Base-by-base conservation (phyloP, 2,113 vertebrate genomes). In the Felis chaus region DNA sequence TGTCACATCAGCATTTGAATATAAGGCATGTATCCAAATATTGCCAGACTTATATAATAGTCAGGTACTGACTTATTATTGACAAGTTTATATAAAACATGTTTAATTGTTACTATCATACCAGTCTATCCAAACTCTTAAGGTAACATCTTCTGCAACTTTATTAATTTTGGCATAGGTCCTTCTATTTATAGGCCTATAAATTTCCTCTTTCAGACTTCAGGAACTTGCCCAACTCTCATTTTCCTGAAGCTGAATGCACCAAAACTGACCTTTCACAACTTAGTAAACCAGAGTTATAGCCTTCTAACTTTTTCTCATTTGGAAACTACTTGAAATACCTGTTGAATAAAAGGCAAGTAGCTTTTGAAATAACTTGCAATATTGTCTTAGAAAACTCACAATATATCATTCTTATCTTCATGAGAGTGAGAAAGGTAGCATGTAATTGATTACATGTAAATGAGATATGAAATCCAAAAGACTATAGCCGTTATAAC, bases 391-490 rank as follows among this genome's bases (percentile, higher is more conserved):
- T 18, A 36, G 89, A 92, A 25, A 29, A 89, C 63, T 92, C 31
- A 86, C 45, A 66, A 85, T 83, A 39, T 65, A 92, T 50, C 18
- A 94, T 80, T 78, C n/a, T 79, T 31, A 21, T 50, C 36, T 94
- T 74, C 23, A 33, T 69, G 65, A n/a, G 39, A 84, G 6, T 33
- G 14, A 82, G 68, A 92, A 55, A 39, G 79, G 16, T 80, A 23
- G 55, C 48, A 79, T 57, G 13, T 4, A 89, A 92, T 33, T 85
- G 76, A 29, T 45, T 61, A 73, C 69, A 63, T 89, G 69, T 94
- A 96, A 95, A 94, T 95, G 63, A 89, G 29, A 36, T 84, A 87
- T 31, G 63, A 86, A 94, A 79, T 61, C 13, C 23, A 95, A 93
- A 82, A 50, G 50, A 89, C 55, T 33, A 78, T 2, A 63, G 29